Base-by-base conservation (phyloP, 2,888 invertebrate species). In the Diplolepis rosae region DNA sequence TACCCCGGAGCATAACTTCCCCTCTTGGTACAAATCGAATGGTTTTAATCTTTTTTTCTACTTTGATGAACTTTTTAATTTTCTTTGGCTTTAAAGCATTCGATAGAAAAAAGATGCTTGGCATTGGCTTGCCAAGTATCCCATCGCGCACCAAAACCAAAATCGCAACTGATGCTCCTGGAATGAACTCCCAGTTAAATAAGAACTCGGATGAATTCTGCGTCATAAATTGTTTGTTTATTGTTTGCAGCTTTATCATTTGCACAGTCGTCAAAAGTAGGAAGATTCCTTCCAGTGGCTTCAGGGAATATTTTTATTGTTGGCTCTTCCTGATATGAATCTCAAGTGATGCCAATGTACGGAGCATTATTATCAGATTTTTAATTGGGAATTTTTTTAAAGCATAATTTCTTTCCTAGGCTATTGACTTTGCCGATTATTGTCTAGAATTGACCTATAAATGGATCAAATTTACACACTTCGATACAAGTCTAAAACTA, bases 1-100 rank as follows among this genome's bases (percentile, higher is more conserved):
- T 30, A 15, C 52, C 52, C 15, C 52, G 52, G 28, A 52, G 28
- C 52, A 52, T 52, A 45, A 45, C 45, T 45, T 45, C 45, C 28
- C 28, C 52, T 52, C 27, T 28, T 27, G 15, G 28, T 18, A 7
- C 45, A 27, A 52, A n/a, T 9, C n/a, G 27, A 52, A 28, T 15
- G 2, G 28, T 52, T n/a, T 9, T 1, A 7, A 2, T 2, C 15
- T 13, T 52, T 30, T 52, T 9, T 1, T 7, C 15, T 52, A 52
- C 2, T 30, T 30, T 52, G 4, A 13, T 15, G 6, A 28, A 28
- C 28, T 30, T 5, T 28, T 45, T 2, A 6, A 3, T 39, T 45
- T 45, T 18, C 6, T 2, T 45, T 6, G 7, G 18, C 15, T 45
- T 45, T 18, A 45, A 7, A 45, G 45, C 18, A 9, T 18, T 18